Conservation (phyloP, 2,797 vertebrate genomes). For the Danio jaintianensis region DNA sequence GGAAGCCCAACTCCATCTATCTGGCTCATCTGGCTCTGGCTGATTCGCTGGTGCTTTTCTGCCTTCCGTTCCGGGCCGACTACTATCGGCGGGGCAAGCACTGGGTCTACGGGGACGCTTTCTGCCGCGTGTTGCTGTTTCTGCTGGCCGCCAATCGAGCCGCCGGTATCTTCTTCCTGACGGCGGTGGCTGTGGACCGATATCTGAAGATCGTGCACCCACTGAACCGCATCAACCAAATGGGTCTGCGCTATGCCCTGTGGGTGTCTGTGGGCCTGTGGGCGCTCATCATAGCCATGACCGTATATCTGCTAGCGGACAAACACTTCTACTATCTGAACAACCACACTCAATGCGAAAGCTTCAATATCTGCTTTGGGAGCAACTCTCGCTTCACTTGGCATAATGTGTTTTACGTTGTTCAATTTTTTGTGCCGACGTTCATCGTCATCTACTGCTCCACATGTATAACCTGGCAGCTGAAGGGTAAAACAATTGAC, state of each 20-base stretch:
- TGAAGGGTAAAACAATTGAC: conserved; percentile 76
- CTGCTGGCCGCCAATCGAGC: conserved; percentile 78
- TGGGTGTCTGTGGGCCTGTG: conserved; percentile 78
- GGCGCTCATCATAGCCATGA: conserved; percentile 74
- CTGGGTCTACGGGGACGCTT: conserved; percentile 79
- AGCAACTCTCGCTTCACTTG: conserved; percentile 71
- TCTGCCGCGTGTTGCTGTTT: conserved; percentile 80
- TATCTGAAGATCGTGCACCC: conserved; percentile 83
- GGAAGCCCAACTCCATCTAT: conserved; percentile 82
- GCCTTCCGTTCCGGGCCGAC: conserved; percentile 81
- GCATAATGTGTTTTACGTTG: conserved; percentile 80
- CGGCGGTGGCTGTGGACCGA: conserved; percentile 80
- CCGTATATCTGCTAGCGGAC: conserved; percentile 70
- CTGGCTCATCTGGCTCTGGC: conserved; percentile 80
- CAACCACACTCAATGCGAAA: conserved; percentile 80
- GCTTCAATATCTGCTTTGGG: conserved; percentile 82
- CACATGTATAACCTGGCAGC: conserved; percentile 75
- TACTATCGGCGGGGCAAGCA: conserved; percentile 79
- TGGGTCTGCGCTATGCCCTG: conserved; percentile 73
- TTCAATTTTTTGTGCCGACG: conserved; percentile 77
- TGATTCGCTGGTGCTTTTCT: conserved; percentile 80
- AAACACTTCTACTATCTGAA: conserved; percentile 68
- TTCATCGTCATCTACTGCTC: conserved; percentile 80
- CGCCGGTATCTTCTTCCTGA: conserved; percentile 82
- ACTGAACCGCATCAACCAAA: conserved; percentile 70